Evolutionary conservation across 1,140 invertebrate genomes (phyloP).

Genomic region (Trachymyrmex cornetzi): DNA sequence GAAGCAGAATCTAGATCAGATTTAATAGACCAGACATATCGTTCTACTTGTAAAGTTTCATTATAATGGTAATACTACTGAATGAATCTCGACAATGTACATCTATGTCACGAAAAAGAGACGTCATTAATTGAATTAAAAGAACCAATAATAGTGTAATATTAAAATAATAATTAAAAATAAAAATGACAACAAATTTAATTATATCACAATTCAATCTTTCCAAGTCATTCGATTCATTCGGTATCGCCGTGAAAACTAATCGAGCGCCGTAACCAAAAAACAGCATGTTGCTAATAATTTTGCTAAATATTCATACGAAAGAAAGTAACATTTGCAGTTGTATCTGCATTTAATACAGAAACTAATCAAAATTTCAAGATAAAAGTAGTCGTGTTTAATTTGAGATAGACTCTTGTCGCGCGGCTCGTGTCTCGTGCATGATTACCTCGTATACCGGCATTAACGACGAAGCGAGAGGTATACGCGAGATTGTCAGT

Average conservation of each 20-base stretch:
- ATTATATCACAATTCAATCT: constrained; percentile 16
- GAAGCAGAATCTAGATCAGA: not conserved
- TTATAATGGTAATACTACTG: constrained; percentile 5
- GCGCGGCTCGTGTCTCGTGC: constrained; percentile 30
- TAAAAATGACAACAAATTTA: constrained; percentile 23
- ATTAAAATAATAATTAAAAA: constrained; percentile 22
- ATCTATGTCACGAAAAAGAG: not conserved
- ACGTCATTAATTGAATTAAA: not conserved
- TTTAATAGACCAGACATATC: constrained; percentile 3
- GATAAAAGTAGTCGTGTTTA: constrained; percentile 13
- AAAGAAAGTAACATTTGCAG: not conserved
- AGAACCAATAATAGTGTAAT: not conserved
- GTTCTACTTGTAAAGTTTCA: not conserved
- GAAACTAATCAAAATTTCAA: not conserved
- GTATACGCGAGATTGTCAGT: constrained; percentile 27
- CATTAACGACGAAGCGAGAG: constrained; percentile 9
- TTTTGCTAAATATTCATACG: not conserved
- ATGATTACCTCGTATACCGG: constrained; percentile 21
- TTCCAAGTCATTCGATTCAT: not conserved
- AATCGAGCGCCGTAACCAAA: not conserved
- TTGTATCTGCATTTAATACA: not conserved
- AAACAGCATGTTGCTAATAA: not conserved
- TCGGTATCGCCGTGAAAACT: not conserved
- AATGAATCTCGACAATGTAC: not conserved
- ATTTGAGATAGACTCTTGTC: constrained; percentile 22